phyloP scores from a whole-genome alignment of 35 echinoderm and acorn worm genomes.

The Apostichopus californicus region DNA sequence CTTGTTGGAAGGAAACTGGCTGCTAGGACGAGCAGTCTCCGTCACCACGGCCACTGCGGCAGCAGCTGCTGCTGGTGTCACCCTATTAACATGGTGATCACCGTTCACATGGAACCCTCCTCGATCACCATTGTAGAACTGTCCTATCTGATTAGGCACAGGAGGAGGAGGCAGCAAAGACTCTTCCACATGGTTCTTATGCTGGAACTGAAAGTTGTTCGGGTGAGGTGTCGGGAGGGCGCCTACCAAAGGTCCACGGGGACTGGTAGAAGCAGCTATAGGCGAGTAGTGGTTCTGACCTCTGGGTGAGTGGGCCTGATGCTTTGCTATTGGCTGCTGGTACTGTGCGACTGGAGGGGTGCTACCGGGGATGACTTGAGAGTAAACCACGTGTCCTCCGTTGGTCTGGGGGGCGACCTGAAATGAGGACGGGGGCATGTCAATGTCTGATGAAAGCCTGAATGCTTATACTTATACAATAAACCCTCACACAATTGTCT shows the following conservation, averaged over 20 bases:
- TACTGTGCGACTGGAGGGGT: slow-evolving; percentile 18
- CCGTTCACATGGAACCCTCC: slow-evolving; percentile 28
- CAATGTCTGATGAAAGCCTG: too few relatives aligned
- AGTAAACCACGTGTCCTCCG: slow-evolving; percentile 28
- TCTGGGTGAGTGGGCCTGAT: slow-evolving; percentile 27
- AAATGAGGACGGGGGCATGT: not conserved
- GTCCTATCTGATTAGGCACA: slow-evolving; percentile 9
- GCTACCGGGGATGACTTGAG: not conserved
- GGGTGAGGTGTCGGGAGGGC: slow-evolving; percentile 12
- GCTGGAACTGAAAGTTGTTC: slow-evolving; percentile 36
- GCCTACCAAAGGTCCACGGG: slow-evolving; percentile 26
- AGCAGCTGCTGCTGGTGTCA: not conserved
- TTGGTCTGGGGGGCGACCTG: slow-evolving; percentile 24
- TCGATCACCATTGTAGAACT: slow-evolving; percentile 15
- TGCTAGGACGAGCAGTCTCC: slow-evolving; percentile 17
- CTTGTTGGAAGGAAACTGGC: slow-evolving; percentile 15
- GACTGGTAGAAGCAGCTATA: slow-evolving; percentile 38
- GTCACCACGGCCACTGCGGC: not conserved
- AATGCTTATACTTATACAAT: too few relatives aligned
- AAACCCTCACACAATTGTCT: not conserved
- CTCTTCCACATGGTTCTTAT: slow-evolving; percentile 44
- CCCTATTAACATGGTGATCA: not conserved
- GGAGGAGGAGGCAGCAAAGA: not conserved
- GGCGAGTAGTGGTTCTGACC: slow-evolving; percentile 45
- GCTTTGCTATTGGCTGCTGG: slow-evolving; percentile 29